These are phyloP conservation scores for Tursiops truncatus DNA, from an alignment of 2,113 vertebrate genomes.

Conservation along the genomic window DNA sequence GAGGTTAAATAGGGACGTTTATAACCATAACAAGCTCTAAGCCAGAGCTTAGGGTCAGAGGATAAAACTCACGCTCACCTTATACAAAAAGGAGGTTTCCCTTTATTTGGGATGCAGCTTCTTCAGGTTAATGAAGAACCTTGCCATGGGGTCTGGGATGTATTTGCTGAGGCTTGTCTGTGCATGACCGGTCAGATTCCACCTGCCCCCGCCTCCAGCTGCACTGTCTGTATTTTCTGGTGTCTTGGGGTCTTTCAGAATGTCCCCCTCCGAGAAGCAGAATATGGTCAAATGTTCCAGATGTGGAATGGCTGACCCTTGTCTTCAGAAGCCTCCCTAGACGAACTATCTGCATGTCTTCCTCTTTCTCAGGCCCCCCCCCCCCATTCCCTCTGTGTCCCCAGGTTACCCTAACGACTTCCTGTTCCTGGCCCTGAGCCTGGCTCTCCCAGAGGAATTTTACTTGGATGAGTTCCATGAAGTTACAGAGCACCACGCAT, in stretches of 20 bases:
- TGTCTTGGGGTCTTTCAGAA: not conserved
- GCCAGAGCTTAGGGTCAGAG: not conserved
- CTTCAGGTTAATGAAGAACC: not conserved
- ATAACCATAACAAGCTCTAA: not conserved
- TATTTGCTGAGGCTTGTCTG: not conserved
- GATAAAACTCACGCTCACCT: not conserved
- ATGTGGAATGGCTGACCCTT: not conserved
- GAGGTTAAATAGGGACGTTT: not conserved
- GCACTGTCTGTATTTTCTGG: accelerated
- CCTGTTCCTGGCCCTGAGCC: slow-evolving; percentile 7
- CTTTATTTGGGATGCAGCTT: not conserved
- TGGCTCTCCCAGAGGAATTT: slow-evolving; percentile 13
- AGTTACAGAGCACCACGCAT: not conserved
- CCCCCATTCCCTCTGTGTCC: not conserved
- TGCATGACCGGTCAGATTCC: not conserved
- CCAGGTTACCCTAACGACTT: not conserved
- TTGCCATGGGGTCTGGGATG: not conserved
- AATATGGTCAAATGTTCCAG: not conserved
- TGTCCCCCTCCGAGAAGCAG: not conserved
- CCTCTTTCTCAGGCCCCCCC: not conserved
- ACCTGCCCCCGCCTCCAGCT: no score
- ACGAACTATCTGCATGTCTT: not conserved
- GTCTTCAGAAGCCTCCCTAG: not conserved
- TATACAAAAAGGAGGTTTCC: not conserved
- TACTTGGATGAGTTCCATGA: slow-evolving; percentile 4